Conservation (phyloP, 1,140 invertebrate species). For the Drosophila bocqueti region DNA sequence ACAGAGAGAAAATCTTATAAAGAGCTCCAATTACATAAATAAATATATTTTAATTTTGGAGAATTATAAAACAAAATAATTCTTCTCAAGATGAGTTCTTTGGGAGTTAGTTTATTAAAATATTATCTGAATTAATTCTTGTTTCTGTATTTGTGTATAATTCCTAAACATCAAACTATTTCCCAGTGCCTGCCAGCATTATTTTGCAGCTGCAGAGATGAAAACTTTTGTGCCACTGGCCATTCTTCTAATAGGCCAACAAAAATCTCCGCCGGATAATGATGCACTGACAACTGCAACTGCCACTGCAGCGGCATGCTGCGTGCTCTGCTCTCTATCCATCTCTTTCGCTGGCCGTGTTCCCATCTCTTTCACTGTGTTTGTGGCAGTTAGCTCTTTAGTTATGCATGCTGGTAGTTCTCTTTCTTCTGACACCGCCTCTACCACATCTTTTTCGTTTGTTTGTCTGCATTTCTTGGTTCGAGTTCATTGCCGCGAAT, state of each 20-base stretch:
- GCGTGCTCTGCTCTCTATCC: constrained; percentile 13
- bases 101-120: background rate
- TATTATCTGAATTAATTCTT: background rate
- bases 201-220: constrained; percentile 33
- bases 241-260: constrained; percentile 51
- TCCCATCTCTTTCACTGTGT: constrained; percentile 28
- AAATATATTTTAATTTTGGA: too few species aligned
- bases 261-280: constrained; percentile 45
- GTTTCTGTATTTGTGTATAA: background rate
- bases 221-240: constrained; percentile 42
- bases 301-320: constrained; percentile 25
- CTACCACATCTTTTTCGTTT: constrained; percentile 41
- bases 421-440: too few species aligned
- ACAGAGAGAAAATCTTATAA: background rate
- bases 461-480: constrained; percentile 68
- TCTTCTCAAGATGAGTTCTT: background rate
- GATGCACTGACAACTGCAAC: constrained; percentile 46
- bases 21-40: too few species aligned
- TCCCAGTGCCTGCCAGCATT: constrained; percentile 12
- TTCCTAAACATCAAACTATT: background rate
- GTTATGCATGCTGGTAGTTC: constrained; percentile 49
- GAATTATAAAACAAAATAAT: too few species aligned
- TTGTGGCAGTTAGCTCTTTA: constrained; percentile 32
- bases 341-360: constrained; percentile 9
- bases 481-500: constrained; percentile 76